Evolutionary conservation across 2,113 vertebrate species (phyloP).

Genomic region (cat (Felis catus)): F.catus_Fca126_mat1.0 CM031420.1:82559501-82560000

Average conservation of each 20-base stretch:
- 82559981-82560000: background rate
- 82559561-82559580: background rate
- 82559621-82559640: slow-evolving; percentile 32
- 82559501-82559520: background rate
- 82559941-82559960: background rate
- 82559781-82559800: rapidly evolving
- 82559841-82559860: background rate
- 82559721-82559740: background rate
- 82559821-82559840: background rate
- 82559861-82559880: slow-evolving; percentile 6
- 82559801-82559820: background rate
- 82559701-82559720: slow-evolving; percentile 20
- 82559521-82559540: background rate
- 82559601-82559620: background rate
- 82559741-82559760: background rate
- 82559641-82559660: background rate
- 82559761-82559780: background rate
- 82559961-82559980: background rate
- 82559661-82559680: slow-evolving; percentile 52
- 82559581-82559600: background rate
- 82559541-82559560: background rate
- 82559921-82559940: background rate
- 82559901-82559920: background rate
- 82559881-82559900: background rate
- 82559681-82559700: slow-evolving; percentile 58